These are phyloP conservation scores for Varanus komodoensis DNA, from an alignment of 2,113 vertebrate genomes.

Conservation along the genomic window DNA sequence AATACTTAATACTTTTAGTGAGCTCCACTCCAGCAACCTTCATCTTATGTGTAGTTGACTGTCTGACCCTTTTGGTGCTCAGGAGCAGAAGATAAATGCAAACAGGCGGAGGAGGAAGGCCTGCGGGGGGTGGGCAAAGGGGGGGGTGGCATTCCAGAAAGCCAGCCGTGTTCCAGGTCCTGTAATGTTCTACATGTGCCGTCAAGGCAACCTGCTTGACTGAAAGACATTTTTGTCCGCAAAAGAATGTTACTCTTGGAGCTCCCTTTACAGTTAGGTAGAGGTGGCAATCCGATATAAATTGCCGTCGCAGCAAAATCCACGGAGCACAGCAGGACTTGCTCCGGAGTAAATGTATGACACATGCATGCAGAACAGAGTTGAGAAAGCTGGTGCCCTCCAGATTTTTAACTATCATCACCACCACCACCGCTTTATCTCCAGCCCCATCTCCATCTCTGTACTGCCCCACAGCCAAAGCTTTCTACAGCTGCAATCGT, in stretches of 20 bases:
- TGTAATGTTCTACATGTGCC: background rate
- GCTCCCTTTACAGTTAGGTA: too few relatives aligned
- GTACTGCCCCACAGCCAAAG: too few relatives aligned
- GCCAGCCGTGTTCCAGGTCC: accelerated
- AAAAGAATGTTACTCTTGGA: background rate
- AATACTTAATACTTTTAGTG: constrained; percentile 60
- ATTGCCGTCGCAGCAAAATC: background rate
- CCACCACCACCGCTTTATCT: background rate
- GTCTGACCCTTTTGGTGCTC: constrained; percentile 52
- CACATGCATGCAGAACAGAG: background rate
- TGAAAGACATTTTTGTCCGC: background rate
- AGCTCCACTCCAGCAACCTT: constrained; percentile 59
- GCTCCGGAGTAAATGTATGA: background rate
- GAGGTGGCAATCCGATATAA: background rate
- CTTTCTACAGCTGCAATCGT: too few relatives aligned
- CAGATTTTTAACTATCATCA: background rate
- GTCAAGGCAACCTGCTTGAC: too few relatives aligned
- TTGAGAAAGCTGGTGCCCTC: background rate
- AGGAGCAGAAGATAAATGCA: constrained; percentile 24
- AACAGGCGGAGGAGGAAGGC: background rate
- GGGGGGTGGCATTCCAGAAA: background rate
- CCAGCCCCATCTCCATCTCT: too few relatives aligned
- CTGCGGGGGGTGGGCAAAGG: background rate
- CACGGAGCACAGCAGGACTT: background rate
- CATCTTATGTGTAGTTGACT: constrained; percentile 53